Percentiles rank a stretch among this genome's conserved stretches.
Evolutionary conservation across 2,113 vertebrate genomes (phyloP).

Genomic region (Peromyscus polionotus): DNA sequence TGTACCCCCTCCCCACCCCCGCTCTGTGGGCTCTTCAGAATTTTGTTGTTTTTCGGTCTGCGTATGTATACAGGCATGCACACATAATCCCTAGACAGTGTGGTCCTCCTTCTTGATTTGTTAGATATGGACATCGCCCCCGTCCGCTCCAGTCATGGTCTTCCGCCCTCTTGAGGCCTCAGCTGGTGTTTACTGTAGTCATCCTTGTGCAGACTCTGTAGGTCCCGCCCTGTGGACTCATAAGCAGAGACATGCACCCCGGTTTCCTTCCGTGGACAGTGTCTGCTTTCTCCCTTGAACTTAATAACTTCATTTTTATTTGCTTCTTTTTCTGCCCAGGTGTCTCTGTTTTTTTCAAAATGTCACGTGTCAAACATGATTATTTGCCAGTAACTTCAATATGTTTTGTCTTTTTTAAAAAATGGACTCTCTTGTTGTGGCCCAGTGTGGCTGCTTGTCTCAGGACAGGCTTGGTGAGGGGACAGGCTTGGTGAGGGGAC

Average conservation of each 20-base stretch:
- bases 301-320: neutral
- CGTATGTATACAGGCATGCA: accelerated
- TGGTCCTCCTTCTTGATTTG: neutral
- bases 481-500: neutral
- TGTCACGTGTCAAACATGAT: neutral
- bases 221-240: neutral
- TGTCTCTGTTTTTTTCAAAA: neutral
- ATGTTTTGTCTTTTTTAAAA: neutral
- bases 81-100: neutral
- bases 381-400: neutral
- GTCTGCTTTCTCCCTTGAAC: neutral
- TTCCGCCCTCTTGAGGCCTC: neutral
- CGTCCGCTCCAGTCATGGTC: neutral
- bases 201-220: neutral
- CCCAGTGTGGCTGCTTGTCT: neutral
- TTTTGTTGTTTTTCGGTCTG: neutral
- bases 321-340: neutral
- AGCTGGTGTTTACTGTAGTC: accelerated
- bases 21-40: neutral
- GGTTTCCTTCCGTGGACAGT: neutral
- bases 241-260: neutral
- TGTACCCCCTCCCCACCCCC: no score
- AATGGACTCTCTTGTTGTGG: neutral
- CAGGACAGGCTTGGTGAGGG: neutral
- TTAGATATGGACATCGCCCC: neutral